Evolutionary conservation across 2,888 invertebrate genomes (phyloP).

Genomic region (Lamproptera curius): DNA sequence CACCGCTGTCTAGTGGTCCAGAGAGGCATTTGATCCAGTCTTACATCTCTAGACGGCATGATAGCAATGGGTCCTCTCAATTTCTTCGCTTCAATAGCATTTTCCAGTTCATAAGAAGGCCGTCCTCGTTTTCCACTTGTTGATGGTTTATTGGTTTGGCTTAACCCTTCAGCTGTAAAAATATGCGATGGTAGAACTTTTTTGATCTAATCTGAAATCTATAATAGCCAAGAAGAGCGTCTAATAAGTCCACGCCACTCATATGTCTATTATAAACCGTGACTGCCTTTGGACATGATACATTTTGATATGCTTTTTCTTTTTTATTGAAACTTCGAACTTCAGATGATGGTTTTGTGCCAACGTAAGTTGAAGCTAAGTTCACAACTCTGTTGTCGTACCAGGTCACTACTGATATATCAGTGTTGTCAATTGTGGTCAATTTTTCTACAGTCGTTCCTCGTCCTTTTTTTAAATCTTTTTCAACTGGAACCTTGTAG

Average conservation of each 20-base stretch:
- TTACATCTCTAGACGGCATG: background rate
- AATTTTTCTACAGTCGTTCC: background rate
- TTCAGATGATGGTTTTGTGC: background rate
- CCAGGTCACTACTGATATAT: background rate
- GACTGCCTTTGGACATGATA: conserved; percentile 29
- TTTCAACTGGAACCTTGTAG: background rate
- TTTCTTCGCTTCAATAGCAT: background rate
- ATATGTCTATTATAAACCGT: conserved; percentile 26
- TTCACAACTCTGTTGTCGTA: background rate
- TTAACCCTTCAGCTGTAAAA: conserved; percentile 33
- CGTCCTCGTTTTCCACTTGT: background rate
- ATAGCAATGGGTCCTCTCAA: background rate
- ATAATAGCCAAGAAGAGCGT: conserved; percentile 31
- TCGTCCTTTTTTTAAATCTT: background rate
- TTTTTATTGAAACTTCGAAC: conserved; percentile 12
- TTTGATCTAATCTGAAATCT: conserved; percentile 31
- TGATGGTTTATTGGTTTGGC: background rate
- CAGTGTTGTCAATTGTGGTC: background rate
- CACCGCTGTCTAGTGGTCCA: background rate
- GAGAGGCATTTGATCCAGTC: background rate
- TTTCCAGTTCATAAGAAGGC: conserved; percentile 7
- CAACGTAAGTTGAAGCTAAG: background rate
- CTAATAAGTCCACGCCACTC: conserved; percentile 32
- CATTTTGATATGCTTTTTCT: conserved; percentile 26
- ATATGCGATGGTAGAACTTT: conserved; percentile 33